Evolutionary conservation across 2,113 vertebrate genomes (phyloP), one percentile per base, ranked within the genome.

Genomic region (Chloropsis hardwickii): DNA sequence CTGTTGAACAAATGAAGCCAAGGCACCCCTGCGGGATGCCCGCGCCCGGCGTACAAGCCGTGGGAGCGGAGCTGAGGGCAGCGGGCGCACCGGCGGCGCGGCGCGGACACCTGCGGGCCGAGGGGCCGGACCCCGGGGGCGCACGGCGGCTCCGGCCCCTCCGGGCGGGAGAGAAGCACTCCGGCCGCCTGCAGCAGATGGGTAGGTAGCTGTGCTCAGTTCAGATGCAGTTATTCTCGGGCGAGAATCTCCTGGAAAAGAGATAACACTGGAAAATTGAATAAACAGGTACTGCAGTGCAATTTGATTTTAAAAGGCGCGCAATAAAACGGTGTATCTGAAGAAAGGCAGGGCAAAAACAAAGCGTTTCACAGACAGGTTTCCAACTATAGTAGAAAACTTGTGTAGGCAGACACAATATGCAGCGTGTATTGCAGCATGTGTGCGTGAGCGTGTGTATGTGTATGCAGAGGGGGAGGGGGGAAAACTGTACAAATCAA

Each of bases 31-130:
- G 11, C 20, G 56, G 81, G 76, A 28, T 44, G 86, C 25, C 28
- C 4, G 60, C 11, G 9, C 58, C 64, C 24, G 12, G 94, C 77
- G 79, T 12, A 66, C 71, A 13, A 20, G 72, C 15, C 72, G 35
- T 14, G 80, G 57, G 87, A 84, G 86, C 14, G 33, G 84, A 67
- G 87, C 54, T 25, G 35, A 27, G 54, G 47, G 62, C 62, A 48
- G 54, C 23, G 53, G 40, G 45, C 35, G 87, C 89, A 37, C 47
- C 53, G 77, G 58, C 45, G 18, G 47, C 10, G 89, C 78, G 19
- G 71, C 33, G 44, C 22, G 35, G 66, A 45, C 97, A 98, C 97
- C 97, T 96, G 97, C 81, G 92, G 92, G 74, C 80, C 48, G 85
- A 64, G 95, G 89, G 86, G 85, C 81, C 53, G 84, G 45, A 66